Conservation (phyloP, 2,113 vertebrate genomes). For the Halichoerus grypus region DNA sequence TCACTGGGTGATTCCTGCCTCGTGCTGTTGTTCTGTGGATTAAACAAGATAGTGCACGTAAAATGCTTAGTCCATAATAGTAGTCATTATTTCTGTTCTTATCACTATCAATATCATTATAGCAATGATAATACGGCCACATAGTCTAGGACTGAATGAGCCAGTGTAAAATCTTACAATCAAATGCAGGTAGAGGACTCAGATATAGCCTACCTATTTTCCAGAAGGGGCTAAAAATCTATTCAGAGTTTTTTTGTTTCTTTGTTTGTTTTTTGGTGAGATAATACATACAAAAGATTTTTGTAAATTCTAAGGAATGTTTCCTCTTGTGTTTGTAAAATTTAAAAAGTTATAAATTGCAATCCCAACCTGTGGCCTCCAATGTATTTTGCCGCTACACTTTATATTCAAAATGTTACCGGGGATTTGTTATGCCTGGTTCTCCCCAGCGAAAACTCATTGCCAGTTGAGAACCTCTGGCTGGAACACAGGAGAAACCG, state of each 20-base stretch:
- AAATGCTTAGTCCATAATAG: background rate
- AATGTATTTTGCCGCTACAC: conserved; percentile 1
- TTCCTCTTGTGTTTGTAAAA: conserved; percentile 15
- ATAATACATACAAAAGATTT: conserved; percentile 35
- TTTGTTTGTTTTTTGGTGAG: background rate
- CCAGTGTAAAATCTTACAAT: background rate
- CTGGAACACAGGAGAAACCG: conserved; percentile 70
- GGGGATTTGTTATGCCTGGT: background rate
- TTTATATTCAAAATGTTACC: conserved; percentile 62
- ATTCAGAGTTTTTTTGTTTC: background rate
- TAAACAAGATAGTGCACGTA: background rate
- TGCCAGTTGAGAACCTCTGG: accelerated
- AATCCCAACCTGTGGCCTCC: background rate
- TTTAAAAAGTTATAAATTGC: background rate
- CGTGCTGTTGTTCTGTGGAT: background rate
- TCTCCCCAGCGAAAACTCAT: accelerated
- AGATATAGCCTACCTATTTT: background rate
- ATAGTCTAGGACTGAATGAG: background rate
- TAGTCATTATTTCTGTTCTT: background rate
- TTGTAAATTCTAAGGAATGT: conserved; percentile 31
- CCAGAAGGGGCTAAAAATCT: conserved; percentile 27
- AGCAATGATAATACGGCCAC: background rate
- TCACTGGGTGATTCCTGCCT: background rate
- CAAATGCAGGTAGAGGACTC: background rate
- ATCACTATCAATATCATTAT: conserved; percentile 7